Conservation (phyloP, 1,140 invertebrate species). For the Gonioctena quinquepunctata region DNA sequence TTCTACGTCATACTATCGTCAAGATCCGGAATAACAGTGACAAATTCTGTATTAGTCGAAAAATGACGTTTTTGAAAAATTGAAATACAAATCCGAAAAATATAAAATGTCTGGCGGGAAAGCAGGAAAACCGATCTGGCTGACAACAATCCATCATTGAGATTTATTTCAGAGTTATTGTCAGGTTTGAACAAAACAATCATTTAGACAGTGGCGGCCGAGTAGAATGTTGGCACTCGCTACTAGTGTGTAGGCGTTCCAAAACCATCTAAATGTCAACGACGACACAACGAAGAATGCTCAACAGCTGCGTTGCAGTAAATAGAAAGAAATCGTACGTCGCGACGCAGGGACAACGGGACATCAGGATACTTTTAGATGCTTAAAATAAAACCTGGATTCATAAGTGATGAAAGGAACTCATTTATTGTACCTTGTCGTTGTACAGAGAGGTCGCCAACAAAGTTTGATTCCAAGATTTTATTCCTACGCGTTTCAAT, state of each 20-base stretch:
- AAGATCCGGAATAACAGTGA: too few relatives aligned
- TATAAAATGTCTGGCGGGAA: too few relatives aligned
- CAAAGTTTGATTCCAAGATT: too few relatives aligned
- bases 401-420: not conserved
- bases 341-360: not conserved
- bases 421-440: not conserved
- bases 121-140: too few relatives aligned
- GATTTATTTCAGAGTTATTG: not conserved
- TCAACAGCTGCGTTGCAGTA: conserved; percentile 29
- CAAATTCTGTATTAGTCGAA: too few relatives aligned
- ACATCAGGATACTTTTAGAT: conserved; percentile 9
- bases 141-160: not conserved
- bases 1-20: too few relatives aligned
- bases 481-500: too few relatives aligned
- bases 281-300: conserved; percentile 25
- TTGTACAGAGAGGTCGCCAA: not conserved
- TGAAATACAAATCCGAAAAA: too few relatives aligned
- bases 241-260: conserved; percentile 30
- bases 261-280: conserved; percentile 33
- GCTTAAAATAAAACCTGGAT: conserved; percentile 9
- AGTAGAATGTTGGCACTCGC: conserved; percentile 23
- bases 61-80: too few relatives aligned
- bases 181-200: conserved; percentile 10
- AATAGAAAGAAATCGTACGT: conserved; percentile 23
- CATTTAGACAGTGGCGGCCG: conserved; percentile 8